Conservation (phyloP, 2,113 vertebrate genomes). For the Mustela nigripes region DNA sequence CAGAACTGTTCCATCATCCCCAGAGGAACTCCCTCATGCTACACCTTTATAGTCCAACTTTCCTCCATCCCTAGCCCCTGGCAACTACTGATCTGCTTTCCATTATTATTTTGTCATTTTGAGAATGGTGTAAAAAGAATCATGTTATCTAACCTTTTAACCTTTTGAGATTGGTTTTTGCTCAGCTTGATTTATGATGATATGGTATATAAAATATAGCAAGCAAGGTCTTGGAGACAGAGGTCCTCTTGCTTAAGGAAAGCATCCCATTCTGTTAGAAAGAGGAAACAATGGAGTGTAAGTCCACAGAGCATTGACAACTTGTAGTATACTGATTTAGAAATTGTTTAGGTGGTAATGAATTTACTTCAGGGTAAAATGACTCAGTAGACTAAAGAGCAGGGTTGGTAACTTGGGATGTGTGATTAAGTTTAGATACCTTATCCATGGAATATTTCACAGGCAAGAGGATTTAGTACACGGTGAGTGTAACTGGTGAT, state of each 20-base stretch:
- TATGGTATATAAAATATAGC: conserved; percentile 37
- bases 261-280: conserved; percentile 15
- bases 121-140: conserved; percentile 10
- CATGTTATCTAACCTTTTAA: neutral
- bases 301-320: neutral
- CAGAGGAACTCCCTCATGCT: neutral
- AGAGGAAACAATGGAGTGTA: neutral
- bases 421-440: neutral
- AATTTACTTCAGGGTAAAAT: conserved; percentile 31
- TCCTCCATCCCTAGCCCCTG: neutral
- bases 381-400: neutral
- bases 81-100: neutral
- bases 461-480: neutral
- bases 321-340: neutral
- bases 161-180: conserved; percentile 1
- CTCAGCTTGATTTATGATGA: conserved; percentile 43
- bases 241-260: neutral
- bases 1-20: neutral
- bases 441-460: conserved; percentile 1
- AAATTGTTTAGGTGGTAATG: neutral
- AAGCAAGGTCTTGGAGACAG: neutral
- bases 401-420: neutral
- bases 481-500: neutral
- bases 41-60: neutral
- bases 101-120: conserved; percentile 43